Evolutionary conservation across 2,797 vertebrate species (phyloP).

Genomic region (Amblyraja radiata): DNA sequence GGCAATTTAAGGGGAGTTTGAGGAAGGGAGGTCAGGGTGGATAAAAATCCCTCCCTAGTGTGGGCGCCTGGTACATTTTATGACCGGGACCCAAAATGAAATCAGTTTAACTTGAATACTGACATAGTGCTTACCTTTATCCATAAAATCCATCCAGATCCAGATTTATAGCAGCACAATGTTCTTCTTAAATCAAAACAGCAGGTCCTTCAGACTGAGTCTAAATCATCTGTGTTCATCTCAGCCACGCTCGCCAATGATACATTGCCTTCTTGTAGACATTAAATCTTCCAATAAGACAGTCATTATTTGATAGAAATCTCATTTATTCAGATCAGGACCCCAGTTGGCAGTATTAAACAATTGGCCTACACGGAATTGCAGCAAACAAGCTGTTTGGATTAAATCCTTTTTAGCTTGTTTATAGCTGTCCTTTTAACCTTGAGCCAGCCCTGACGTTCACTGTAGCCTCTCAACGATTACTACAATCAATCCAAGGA

Average conservation of each 20-base stretch:
- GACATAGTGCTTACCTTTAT: not conserved
- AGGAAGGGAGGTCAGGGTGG: not conserved
- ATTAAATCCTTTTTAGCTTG: slow-evolving; percentile 18
- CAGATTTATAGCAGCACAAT: not conserved
- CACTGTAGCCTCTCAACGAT: not conserved
- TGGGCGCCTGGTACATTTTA: not conserved
- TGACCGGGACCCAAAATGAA: not conserved
- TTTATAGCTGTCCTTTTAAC: slow-evolving; percentile 5
- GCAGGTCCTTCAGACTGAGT: not conserved
- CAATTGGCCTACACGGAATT: not conserved
- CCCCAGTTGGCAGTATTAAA: not conserved
- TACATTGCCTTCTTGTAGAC: not conserved
- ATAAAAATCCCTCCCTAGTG: not conserved
- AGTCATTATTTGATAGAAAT: slow-evolving; percentile 23
- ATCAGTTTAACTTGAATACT: not conserved
- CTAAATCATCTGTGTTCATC: not conserved
- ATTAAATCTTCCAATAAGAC: not conserved
- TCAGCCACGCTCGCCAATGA: not conserved
- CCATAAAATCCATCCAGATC: not conserved
- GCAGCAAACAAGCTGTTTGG: not conserved
- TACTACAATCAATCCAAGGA: not conserved
- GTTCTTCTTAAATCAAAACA: not conserved
- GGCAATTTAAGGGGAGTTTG: not conserved
- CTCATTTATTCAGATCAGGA: slow-evolving; percentile 15
- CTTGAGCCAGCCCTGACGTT: not conserved